phyloP scores from a whole-genome alignment of 37 sponge, comb jelly and placozoan genomes.

The Ephydatia muelleri region DNA sequence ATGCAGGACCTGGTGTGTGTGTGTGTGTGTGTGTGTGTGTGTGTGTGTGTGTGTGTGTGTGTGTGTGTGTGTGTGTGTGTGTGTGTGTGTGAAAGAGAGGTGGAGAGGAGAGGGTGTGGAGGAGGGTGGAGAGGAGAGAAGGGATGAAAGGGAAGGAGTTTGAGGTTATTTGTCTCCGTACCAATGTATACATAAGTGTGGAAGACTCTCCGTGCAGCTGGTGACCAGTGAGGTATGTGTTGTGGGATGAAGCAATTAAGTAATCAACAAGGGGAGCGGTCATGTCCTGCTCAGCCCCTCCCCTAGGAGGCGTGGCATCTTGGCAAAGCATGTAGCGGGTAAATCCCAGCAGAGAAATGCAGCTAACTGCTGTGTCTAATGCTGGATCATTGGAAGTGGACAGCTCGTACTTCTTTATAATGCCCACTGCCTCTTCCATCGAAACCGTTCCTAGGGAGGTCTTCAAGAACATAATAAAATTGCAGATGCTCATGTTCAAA shows the following conservation, averaged over 20 bases:
- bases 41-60: too few relatives aligned
- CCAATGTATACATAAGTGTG: slow-evolving; percentile 55
- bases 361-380: not conserved
- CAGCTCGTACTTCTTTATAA: slow-evolving; percentile 28
- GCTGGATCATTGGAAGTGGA: not conserved
- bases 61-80: too few relatives aligned
- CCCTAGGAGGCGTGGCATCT: slow-evolving; percentile 4
- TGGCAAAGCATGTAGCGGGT: slow-evolving; percentile 47
- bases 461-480: slow-evolving; percentile 37
- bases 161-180: slow-evolving; percentile 2
- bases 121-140: too few relatives aligned
- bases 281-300: slow-evolving; percentile 27
- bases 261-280: slow-evolving; percentile 47
- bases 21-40: too few relatives aligned
- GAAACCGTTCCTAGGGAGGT: slow-evolving; percentile 23
- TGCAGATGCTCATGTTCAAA: slow-evolving; percentile 24
- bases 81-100: too few relatives aligned
- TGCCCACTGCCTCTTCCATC: slow-evolving; percentile 2
- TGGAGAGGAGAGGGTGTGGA: too few relatives aligned
- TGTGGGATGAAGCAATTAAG: slow-evolving; percentile 79
- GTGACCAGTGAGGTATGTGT: slow-evolving; percentile 77
- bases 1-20: slow-evolving; percentile 50
- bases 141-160: not conserved
- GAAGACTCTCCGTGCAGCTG: slow-evolving; percentile 71
- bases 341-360: slow-evolving; percentile 37